Evolutionary conservation across 2,113 vertebrate genomes (phyloP).

Genomic region (Osmerus mordax): DNA sequence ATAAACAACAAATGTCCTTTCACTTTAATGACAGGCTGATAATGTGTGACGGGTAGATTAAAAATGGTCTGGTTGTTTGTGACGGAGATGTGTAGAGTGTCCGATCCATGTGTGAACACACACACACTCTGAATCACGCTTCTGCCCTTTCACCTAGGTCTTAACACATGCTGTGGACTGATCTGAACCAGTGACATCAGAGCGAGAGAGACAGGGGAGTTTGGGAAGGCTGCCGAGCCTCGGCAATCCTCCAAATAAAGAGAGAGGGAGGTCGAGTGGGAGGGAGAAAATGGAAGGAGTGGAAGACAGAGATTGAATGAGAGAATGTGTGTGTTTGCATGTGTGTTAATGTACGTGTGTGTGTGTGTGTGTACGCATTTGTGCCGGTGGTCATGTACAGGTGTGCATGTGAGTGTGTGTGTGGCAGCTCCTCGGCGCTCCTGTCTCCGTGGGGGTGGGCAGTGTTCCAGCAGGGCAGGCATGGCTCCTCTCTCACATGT

Average conservation of each 20-base stretch:
- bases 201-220: not conserved
- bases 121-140: not conserved
- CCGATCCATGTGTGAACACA: not conserved
- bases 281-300: conserved; percentile 3
- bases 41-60: no score
- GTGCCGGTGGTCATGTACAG: no score
- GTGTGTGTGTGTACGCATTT: not conserved
- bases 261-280: not conserved
- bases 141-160: no score
- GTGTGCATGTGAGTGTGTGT: not conserved
- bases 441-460: conserved; percentile 45
- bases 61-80: no score
- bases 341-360: not conserved
- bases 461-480: conserved; percentile 42
- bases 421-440: no score
- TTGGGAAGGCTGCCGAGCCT: not conserved
- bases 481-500: conserved; percentile 57
- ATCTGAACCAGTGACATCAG: not conserved
- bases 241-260: not conserved
- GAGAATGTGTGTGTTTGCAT: not conserved
- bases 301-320: not conserved
- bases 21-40: no score
- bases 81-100: no score
- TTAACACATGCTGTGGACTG: no score
- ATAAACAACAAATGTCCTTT: no score